Evolutionary conservation across 2,888 invertebrate genomes (phyloP), one percentile per base, ranked within the genome.

Genomic region (Tipula lateralis): DNA sequence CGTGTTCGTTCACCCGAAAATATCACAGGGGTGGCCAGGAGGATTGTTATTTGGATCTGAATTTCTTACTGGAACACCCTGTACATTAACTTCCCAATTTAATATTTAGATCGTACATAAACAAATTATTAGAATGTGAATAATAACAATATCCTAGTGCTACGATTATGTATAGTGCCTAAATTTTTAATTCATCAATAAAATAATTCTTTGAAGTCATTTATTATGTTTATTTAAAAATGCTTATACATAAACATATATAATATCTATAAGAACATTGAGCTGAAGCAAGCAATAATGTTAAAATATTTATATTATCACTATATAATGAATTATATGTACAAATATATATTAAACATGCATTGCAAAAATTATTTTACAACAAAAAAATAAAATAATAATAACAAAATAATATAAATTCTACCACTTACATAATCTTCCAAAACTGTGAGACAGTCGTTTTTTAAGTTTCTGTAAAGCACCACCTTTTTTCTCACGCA

Each of bases 381-480:
- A 83, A 83, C 6, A n/a, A 32, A n/a, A 30, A 82, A 83, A 29
- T 30, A 34, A 83, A n/a, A n/a, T n/a, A n/a, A n/a, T n/a, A n/a
- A n/a, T n/a, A n/a, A n/a, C n/a, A n/a, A 39, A 39, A 39, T 24
- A 83, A 83, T 32, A 83, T 19, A 83, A 39, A 4, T 13, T 39
- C 66, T 39, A 39, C 9, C 86, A 96, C 97, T 97, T 92, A 98
- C 97, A 96, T 91, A 98, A 93, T 93, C 97, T 93, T 91, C 97
- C 97, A 92, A 98, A 97, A 92, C 97, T 97, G 91, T 97, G 96
- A 89, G 97, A 97, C 89, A 98, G 94, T 91, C 97, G 94, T 92
- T 97, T 97, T 92, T 97, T 96, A 89, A 98, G 93, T 92, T 97
- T 97, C 92, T 98, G 97, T 90, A 97, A 93, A 87, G 97, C 96